These are phyloP conservation scores for Calidris pygmaea DNA, from an alignment of 2,113 vertebrate genomes.

Conservation along the genomic window DNA sequence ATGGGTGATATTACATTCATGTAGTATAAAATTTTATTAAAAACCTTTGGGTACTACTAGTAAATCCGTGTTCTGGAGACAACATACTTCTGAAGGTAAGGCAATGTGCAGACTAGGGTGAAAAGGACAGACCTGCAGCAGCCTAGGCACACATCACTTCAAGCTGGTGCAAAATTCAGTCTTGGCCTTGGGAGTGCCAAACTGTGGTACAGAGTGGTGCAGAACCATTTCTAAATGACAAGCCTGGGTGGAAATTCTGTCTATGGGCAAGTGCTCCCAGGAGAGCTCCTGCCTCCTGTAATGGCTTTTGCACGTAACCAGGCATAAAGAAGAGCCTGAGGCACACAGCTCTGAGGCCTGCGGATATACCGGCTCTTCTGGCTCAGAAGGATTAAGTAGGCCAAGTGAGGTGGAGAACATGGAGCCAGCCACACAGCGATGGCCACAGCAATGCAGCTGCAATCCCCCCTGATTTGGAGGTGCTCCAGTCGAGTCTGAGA, in stretches of 20 bases:
- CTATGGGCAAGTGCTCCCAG: neutral
- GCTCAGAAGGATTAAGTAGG: neutral
- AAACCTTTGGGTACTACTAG: neutral
- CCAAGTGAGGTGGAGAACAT: neutral
- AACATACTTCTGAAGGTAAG: conserved; percentile 12
- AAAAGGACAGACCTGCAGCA: neutral
- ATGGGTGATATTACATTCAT: neutral
- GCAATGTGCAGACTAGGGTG: neutral
- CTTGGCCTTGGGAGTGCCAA: neutral
- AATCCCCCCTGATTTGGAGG: neutral
- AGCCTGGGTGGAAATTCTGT: neutral
- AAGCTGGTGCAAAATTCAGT: neutral
- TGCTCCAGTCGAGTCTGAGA: neutral
- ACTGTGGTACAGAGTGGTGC: neutral
- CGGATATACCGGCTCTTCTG: neutral
- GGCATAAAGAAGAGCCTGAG: neutral
- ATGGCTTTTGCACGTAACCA: neutral
- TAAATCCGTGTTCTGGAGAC: neutral
- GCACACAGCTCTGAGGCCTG: neutral
- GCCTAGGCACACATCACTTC: neutral
- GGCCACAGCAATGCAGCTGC: neutral
- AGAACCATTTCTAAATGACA: neutral
- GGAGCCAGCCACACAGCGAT: neutral
- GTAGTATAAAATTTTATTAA: neutral
- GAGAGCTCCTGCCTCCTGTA: neutral